A percentile compares a stretch with the other conserved stretches of the same genome.
phyloP scores from a whole-genome alignment of 2,888 invertebrate genomes.

The Rhopalosiphum nymphaeae region DNA sequence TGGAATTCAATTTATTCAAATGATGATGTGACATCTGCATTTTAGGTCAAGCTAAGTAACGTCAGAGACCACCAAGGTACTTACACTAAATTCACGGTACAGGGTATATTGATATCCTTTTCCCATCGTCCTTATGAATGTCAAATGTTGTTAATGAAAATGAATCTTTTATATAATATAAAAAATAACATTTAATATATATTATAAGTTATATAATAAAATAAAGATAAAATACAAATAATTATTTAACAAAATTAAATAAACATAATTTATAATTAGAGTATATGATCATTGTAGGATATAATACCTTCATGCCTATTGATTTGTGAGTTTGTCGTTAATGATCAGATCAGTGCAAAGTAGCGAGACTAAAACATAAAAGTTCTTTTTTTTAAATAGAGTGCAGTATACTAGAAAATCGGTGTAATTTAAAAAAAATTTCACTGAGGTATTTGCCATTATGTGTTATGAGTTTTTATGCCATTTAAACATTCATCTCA shows the following conservation, averaged over 20 bases:
- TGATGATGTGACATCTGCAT: too few species aligned
- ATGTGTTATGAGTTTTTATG: too few species aligned
- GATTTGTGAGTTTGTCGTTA: not conserved
- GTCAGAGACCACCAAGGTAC: too few species aligned
- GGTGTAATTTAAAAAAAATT: too few species aligned
- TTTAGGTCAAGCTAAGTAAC: too few species aligned
- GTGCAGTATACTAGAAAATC: too few species aligned
- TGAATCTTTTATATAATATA: not conserved
- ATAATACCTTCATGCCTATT: not conserved
- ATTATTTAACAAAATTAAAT: not conserved
- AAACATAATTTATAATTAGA: not conserved
- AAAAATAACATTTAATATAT: too few species aligned
- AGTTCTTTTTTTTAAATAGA: too few species aligned
- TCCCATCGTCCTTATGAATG: not conserved
- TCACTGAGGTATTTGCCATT: too few species aligned
- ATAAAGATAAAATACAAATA: not conserved
- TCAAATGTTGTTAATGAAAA: not conserved
- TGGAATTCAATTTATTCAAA: too few species aligned
- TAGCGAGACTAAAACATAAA: not conserved
- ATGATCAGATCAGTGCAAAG: not conserved
- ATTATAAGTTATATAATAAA: too few species aligned
- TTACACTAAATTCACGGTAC: not conserved
- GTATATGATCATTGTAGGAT: not conserved
- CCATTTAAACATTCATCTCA: too few species aligned
- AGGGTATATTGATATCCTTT: not conserved